phyloP scores from a whole-genome alignment of 2,888 invertebrate genomes.

The Trissonchulus sp. region DNA sequence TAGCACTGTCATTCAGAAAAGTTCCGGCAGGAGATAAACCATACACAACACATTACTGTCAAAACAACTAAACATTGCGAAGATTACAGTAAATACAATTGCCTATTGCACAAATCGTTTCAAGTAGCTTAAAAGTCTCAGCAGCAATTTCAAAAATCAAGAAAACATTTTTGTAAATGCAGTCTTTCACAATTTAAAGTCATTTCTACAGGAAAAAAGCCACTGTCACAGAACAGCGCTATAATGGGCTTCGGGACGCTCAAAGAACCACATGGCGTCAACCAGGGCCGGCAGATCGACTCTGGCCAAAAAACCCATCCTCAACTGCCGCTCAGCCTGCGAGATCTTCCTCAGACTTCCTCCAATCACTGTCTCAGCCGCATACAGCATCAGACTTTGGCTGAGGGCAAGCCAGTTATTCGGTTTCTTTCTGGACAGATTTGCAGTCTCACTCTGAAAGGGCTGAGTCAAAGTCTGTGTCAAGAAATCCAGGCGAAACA shows the following conservation, averaged over 20 bases:
- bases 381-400: conserved; percentile 23
- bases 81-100: too few relatives aligned
- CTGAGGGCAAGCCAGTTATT: background rate
- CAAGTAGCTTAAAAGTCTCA: too few relatives aligned
- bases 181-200: too few relatives aligned
- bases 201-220: background rate
- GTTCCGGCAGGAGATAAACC: too few relatives aligned
- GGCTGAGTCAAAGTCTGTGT: background rate
- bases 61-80: too few relatives aligned
- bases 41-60: too few relatives aligned
- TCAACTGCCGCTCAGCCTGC: conserved; percentile 23
- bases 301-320: conserved; percentile 17
- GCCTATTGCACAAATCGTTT: too few relatives aligned
- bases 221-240: background rate
- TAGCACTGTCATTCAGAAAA: too few relatives aligned
- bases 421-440: too few relatives aligned
- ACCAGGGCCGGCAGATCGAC: conserved; percentile 37
- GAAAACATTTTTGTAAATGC: too few relatives aligned
- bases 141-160: too few relatives aligned
- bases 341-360: background rate
- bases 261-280: conserved; percentile 31
- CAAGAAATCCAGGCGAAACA: conserved; percentile 23
- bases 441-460: background rate
- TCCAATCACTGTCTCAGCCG: conserved; percentile 29
- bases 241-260: background rate